Evolutionary conservation across 1,140 invertebrate genomes (phyloP), one percentile per base, ranked within the genome.

Genomic region (Sesamia nonagrioides): DNA sequence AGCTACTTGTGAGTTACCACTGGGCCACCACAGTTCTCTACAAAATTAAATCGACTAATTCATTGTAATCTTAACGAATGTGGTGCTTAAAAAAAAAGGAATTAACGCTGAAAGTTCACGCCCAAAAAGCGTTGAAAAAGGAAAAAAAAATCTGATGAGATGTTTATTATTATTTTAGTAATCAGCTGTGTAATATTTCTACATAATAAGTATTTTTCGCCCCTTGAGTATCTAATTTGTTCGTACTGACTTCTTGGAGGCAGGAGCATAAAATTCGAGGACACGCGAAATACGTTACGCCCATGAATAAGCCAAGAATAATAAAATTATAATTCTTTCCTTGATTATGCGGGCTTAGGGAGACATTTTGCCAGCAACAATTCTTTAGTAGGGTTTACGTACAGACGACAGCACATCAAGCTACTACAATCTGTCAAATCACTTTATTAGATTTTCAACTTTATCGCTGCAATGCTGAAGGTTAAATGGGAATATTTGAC

Each of bases 271-370:
- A 74, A 74, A 56, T 3, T 15, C 42, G n/a, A 75, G 72, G 72
- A 27, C 42, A 75, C 9, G 7, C 11, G 56, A 58, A 75, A 63
- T 75, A 75, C 40, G 72, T 45, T 60, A 21, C 40, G 45, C 15
- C 27, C 13, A 33, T 42, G 63, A 75, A 60, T 75, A 63, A 50
- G 73, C 42, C 45, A 18, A 35, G 73, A 75, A 33, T 50, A 61
- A 75, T 75, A 61, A 75, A 75, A 75, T 75, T 75, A 73, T 72
- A 73, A 73, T 73, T 73, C 27, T 73, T 73, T 73, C n/a, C 35
- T 27, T 73, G 52, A 73, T 58, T 58, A 72, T 72, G 69, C 56
- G 48, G 71, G 17, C 17, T 73, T 58, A 21, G 52, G 37, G 71
- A 54, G 13, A 40, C 69, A 27, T 56, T 72, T 8, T 50, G 33